Evolutionary conservation across 2,888 invertebrate genomes (phyloP).

Genomic region (Drosophila maculinotata): DNA sequence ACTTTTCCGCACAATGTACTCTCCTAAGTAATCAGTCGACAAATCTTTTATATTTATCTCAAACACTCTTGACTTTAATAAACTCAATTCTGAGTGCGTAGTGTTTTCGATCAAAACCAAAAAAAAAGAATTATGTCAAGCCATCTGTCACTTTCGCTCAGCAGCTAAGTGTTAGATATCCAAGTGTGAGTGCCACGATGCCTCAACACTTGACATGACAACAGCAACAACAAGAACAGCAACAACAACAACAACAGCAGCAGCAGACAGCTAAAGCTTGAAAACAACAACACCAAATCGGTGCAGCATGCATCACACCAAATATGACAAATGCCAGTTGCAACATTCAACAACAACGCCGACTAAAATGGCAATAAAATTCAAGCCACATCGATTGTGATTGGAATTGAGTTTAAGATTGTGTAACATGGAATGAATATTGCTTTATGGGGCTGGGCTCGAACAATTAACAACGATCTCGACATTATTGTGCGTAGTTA

Average conservation of each 20-base stretch:
- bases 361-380: conserved; percentile 65
- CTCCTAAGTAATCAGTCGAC: no score
- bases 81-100: conserved; percentile 18
- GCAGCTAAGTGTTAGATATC: conserved; percentile 56
- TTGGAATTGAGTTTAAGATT: conserved; percentile 45
- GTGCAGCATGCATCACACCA: conserved; percentile 69
- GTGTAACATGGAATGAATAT: conserved; percentile 62
- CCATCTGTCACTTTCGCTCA: conserved; percentile 75
- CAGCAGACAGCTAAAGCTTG: conserved; percentile 6
- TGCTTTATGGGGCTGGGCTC: conserved; percentile 43
- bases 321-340: conserved; percentile 81
- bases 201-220: conserved; percentile 58
- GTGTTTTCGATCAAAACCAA: conserved; percentile 42
- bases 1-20: no score
- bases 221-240: conserved; percentile 18
- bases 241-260: conserved; percentile 21
- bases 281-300: conserved; percentile 57
- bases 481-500: conserved; percentile 40
- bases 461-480: conserved; percentile 43
- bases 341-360: conserved; percentile 58
- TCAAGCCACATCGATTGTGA: conserved; percentile 38
- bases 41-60: not conserved
- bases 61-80: not conserved
- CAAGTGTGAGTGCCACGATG: conserved; percentile 63
- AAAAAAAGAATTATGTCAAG: conserved; percentile 33